These are phyloP conservation scores for Napeogenes inachia DNA, from an alignment of 2,888 invertebrate species.

Conservation along the genomic window DNA sequence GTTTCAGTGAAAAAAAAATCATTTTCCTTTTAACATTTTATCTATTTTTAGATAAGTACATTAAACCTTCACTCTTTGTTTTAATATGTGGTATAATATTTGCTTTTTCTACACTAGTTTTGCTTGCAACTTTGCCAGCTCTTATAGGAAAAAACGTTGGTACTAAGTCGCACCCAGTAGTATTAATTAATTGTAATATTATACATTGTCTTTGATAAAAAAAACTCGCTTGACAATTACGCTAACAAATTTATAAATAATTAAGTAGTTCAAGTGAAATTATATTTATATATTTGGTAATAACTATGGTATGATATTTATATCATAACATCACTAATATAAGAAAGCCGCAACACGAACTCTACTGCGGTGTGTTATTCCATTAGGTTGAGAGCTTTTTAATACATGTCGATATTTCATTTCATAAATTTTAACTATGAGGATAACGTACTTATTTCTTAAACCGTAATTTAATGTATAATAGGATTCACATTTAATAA, in stretches of 20 bases:
- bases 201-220: not conserved
- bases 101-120: too few species aligned
- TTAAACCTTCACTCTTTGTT: too few species aligned
- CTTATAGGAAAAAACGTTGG: too few species aligned
- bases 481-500: slow-evolving; percentile 10
- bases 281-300: not conserved
- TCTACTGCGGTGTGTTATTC: slow-evolving; percentile 11
- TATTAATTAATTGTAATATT: too few species aligned
- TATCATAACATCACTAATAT: not conserved
- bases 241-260: not conserved
- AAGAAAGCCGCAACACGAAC: slow-evolving; percentile 12
- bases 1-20: not conserved
- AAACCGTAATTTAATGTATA: slow-evolving; percentile 11
- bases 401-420: slow-evolving; percentile 44
- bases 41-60: not conserved
- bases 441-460: slow-evolving; percentile 32
- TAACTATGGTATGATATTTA: not conserved
- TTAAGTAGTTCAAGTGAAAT: not conserved
- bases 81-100: too few species aligned
- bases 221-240: slow-evolving; percentile 10
- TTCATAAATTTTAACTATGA: slow-evolving; percentile 33
- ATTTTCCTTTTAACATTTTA: not conserved
- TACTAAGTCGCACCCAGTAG: too few species aligned
- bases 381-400: slow-evolving; percentile 45
- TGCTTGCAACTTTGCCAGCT: too few species aligned